Evolutionary conservation across 2,888 invertebrate genomes (phyloP), one percentile per base, ranked within the genome.

Genomic region (Rhodophaea formosa): DNA sequence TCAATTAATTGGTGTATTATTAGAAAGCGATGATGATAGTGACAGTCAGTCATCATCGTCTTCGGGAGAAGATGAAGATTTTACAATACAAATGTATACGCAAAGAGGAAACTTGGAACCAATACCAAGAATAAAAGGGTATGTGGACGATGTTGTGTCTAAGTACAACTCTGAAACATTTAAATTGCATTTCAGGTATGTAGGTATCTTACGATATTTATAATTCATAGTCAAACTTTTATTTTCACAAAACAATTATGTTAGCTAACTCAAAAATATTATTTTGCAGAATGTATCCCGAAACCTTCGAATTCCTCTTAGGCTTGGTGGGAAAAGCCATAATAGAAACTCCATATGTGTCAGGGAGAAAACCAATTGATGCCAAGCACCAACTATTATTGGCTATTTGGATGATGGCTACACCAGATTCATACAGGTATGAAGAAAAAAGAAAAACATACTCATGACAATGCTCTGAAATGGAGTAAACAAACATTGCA

Each of bases 291-390:
- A 32, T 51, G 51, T 51, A 51, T 14, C 51, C 29, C 12, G 30
- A 32, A 53, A 53, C 53, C 16, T 53, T 53, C n/a, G 53, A 53
- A 8, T 53, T 60, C 59, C 47, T 63, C 61, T 32, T 67, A 47
- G 17, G 54, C 35, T 47, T 66, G 65, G 43, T 59, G 0, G 66
- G 62, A 51, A 66, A 68, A 35, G 65, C 65, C 45, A 12, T 64
- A 17, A 56, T 29, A 5, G 43, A 42, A 8, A 53, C 53, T 10
- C 15, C n/a, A 53, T 43, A 53, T 17, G n/a, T 17, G n/a, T 10
- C 42, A 8, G 53, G 53, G n/a, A 42, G 53, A 43, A 53, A 53
- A 53, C 53, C 53, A 35, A 17, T 53, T 14, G 15, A 30, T 43
- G 53, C 53, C 43, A 53, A 53, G 23, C 14, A 53, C 5, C 53